Evolutionary conservation across 2,113 vertebrate species (phyloP), one percentile per base, ranked within the genome.

Genomic region (Epinephelus cyanopodus): DNA sequence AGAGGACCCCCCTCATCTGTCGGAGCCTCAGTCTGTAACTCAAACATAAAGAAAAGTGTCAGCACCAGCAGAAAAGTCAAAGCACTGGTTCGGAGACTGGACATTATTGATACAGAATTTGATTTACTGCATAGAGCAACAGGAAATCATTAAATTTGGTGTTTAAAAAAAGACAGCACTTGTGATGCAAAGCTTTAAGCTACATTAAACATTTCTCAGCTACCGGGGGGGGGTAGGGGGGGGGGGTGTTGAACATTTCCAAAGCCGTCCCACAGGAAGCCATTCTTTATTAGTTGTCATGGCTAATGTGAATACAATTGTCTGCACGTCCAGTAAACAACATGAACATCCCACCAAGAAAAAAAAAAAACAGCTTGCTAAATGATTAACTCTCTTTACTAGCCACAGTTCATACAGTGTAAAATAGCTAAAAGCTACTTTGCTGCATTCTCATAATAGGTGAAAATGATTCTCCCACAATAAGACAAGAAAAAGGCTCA

Each of bases 31-130:
- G 56, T 73, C 39, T 60, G 37, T 58, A 71, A 72, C 37, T 12
- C 23, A 75, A 78, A 81, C 60, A 79, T 62, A 81, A 80, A 67
- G 25, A 72, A 54, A 54, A 29, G 10, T 47, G 54, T 83, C 52
- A 18, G 29, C 57, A 56, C 2, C 21, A 67, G 53, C 37, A 42
- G 27, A 58, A 23, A 68, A 76, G 53, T 79, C 70, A 67, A 64
- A 64, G 42, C 48, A 42, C 65, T 48, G 23, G 37, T 48, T 23
- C 47, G 33, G 67, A 62, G 39, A 25, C 52, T 56, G 15, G 45
- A 27, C 33, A 37, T 39, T 63, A 50, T 42, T 56, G 11, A 37
- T 12, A 45, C 21, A 45, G 11, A 37, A 66, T 58, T 23, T 1
- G 39, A 42, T 79, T 57, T 23, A 25, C 21, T 56, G 37, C 25